Conservation (phyloP, 1,140 invertebrate species). For the Drosophila neocordata region DNA sequence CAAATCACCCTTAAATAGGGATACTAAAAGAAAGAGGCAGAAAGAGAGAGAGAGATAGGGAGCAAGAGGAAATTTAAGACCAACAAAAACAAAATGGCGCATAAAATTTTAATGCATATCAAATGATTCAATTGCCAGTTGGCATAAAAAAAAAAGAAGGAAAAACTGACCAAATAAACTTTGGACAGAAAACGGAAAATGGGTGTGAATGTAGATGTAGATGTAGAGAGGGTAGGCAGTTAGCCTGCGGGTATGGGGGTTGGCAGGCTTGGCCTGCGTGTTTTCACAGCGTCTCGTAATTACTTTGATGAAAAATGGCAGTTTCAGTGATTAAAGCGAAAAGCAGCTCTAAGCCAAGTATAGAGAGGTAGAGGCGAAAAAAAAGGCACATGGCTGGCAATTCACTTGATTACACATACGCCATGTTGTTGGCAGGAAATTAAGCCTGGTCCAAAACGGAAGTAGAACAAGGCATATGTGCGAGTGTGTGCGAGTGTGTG, state of each 20-base stretch:
- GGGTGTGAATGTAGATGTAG: too few relatives aligned
- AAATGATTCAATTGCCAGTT: slow-evolving; percentile 74
- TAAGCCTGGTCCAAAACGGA: slow-evolving; percentile 73
- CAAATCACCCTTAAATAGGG: slow-evolving; percentile 39
- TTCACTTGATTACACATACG: slow-evolving; percentile 79
- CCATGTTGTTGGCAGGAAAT: slow-evolving; percentile 75
- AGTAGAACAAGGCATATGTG: slow-evolving; percentile 52
- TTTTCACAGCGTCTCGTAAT: slow-evolving; percentile 55
- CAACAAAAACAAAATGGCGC: slow-evolving; percentile 66
- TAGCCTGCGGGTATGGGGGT: too few relatives aligned
- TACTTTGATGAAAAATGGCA: slow-evolving; percentile 81
- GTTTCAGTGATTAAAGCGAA: slow-evolving; percentile 71
- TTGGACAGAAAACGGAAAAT: slow-evolving; percentile 15
- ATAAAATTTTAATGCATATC: slow-evolving; percentile 77
- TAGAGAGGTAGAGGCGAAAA: neutral
- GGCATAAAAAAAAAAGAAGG: slow-evolving; percentile 30
- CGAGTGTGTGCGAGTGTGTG: slow-evolving; percentile 20
- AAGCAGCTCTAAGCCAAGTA: too few relatives aligned
- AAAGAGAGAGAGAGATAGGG: neutral
- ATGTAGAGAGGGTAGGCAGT: too few relatives aligned
- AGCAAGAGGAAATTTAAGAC: slow-evolving; percentile 14
- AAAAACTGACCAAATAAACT: slow-evolving; percentile 7
- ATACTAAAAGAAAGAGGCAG: too few relatives aligned
- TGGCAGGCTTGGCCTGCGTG: slow-evolving; percentile 15
- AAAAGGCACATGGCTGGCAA: slow-evolving; percentile 37